These are phyloP conservation scores for Esox masquinongy DNA, from an alignment of 2,797 vertebrate genomes.

Conservation along the genomic window DNA sequence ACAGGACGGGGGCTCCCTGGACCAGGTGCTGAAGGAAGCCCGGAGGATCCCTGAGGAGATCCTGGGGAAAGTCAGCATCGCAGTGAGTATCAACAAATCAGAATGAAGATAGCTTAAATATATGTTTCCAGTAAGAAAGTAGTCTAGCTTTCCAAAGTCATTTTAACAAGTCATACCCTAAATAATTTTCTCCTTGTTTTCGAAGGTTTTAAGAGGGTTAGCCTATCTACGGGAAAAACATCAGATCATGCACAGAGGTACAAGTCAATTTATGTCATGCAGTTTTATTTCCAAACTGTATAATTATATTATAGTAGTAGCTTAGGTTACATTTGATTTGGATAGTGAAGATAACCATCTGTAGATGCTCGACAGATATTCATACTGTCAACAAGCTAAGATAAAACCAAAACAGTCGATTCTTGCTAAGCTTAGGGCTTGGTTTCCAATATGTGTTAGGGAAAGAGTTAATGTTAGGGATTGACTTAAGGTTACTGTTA, in stretches of 20 bases:
- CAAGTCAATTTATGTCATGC: not conserved
- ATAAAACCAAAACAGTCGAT: too few species aligned
- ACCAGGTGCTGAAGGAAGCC: conserved; percentile 96
- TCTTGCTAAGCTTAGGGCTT: too few species aligned
- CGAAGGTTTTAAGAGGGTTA: conserved; percentile 90
- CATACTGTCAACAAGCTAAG: too few species aligned
- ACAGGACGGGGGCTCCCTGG: conserved; percentile 94
- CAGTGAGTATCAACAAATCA: conserved; percentile 77
- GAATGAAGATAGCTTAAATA: not conserved
- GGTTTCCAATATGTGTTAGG: too few species aligned
- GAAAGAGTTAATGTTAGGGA: too few species aligned
- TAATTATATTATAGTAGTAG: not conserved
- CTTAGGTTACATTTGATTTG: too few species aligned
- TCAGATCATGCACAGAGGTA: conserved; percentile 99
- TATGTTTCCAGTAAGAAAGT: not conserved
- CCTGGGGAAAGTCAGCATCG: conserved; percentile 98
- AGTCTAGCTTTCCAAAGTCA: not conserved
- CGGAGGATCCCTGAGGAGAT: conserved; percentile 95
- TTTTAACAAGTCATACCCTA: not conserved
- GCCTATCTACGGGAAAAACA: conserved; percentile 95
- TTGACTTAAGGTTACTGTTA: too few species aligned
- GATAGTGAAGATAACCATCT: too few species aligned
- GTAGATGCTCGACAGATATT: too few species aligned
- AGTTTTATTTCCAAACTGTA: not conserved
- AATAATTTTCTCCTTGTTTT: conserved; percentile 21